Base-by-base conservation (phyloP, 2,888 invertebrate genomes). In the Phlogophora meticulosa region DNA sequence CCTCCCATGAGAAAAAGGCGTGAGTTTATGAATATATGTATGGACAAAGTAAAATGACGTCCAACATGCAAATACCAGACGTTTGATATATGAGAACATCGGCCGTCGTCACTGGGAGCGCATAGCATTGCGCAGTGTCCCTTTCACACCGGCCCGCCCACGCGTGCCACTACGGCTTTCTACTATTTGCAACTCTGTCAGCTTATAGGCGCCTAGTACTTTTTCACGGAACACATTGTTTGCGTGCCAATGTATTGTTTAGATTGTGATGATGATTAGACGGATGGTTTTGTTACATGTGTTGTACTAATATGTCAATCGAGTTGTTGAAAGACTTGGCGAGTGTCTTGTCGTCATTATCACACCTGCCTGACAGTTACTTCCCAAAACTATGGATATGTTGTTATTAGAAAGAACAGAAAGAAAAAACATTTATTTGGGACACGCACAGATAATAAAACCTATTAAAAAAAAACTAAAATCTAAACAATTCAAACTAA, bases 101-200 rank as follows among this genome's bases (percentile, higher is more conserved):
- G 78, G 9, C 24, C 48, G 32, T 48, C 52, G 78, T 72, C 62
- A 78, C 79, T 51, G 51, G 61, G 68, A 60, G 51, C 58, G 74
- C 81, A 63, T 59, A 81, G 48, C 49, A 32, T 70, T 72, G 67
- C 81, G 64, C 59, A 75, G 60, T 42, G 72, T 76, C 74, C 84
- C 82, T 85, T 84, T 85, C 84, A 77, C 84, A 84, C 84, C 64
- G 78, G 84, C 71, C 76, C 85, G 78, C 85, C 85, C 76, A 85
- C 84, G 60, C 43, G 43, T 2, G 43, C 20, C 68, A 24, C 49
- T 56, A n/a, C 78, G 73, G 59, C 76, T 77, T 80, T 80, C 76
- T 80, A 72, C 36, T 72, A 82, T 82, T 76, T 70, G 72, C 82
- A 79, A 80, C 76, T 78, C 78, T 53, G 75, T 34, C 34, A 52